Evolutionary conservation across 2,888 invertebrate species (phyloP).

Genomic region (Argynnis bischoffii): DNA sequence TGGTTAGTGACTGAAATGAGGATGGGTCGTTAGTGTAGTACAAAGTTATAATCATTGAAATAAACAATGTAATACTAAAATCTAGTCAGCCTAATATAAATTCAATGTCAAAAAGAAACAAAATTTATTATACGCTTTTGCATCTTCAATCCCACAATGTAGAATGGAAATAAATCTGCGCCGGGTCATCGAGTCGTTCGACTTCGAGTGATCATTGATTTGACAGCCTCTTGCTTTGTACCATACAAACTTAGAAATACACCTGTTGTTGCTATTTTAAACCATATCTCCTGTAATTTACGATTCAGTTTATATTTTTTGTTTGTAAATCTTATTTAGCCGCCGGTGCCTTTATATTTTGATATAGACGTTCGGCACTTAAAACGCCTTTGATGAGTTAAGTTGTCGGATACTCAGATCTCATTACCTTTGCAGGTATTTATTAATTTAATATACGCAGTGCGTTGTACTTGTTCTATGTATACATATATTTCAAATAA

Average conservation of each 20-base stretch:
- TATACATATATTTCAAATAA: background rate
- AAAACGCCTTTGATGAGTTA: constrained; percentile 46
- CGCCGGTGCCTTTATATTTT: constrained; percentile 43
- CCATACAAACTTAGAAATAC: constrained; percentile 11
- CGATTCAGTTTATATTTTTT: background rate
- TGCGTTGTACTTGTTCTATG: constrained; percentile 17
- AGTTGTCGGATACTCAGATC: constrained; percentile 42
- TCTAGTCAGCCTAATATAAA: background rate
- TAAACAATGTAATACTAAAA: background rate
- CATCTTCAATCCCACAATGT: constrained; percentile 29
- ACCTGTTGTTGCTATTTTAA: constrained; percentile 1
- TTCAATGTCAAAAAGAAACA: constrained; percentile 1
- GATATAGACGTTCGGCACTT: constrained; percentile 44
- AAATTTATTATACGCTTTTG: constrained; percentile 16
- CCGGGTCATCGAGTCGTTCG: constrained; percentile 44
- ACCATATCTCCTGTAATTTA: constrained; percentile 22
- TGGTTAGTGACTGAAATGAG: too few species aligned
- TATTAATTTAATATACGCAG: constrained; percentile 36
- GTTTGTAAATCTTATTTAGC: constrained; percentile 23
- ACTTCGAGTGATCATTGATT: constrained; percentile 49
- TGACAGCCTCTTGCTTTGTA: constrained; percentile 46
- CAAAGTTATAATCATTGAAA: too few species aligned
- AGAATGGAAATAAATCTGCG: constrained; percentile 41
- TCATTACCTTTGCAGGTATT: constrained; percentile 40
- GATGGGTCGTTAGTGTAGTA: too few species aligned